Base-by-base conservation (phyloP, 1,140 invertebrate genomes). In the Octopus bimaculoides region DNA sequence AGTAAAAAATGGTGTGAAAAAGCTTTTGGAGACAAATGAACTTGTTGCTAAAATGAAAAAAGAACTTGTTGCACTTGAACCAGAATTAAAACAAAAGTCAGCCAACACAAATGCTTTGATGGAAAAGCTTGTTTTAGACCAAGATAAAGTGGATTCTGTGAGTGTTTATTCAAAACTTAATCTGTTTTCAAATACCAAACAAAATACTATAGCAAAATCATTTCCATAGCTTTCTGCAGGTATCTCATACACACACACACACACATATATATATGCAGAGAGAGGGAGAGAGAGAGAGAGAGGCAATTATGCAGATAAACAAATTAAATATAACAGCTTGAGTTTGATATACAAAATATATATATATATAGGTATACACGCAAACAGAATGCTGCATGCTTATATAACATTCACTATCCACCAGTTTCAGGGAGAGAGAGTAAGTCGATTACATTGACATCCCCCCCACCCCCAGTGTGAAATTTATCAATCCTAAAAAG, bases 31-130 rank as follows among this genome's bases (percentile, higher is more conserved):
- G 81, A 91, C 90, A 9, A 91, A 91, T 80, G 87, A 87, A 54
- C 82, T 91, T 1, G 89, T 91, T 0, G 89, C 88, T 84, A 88
- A 87, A 54, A 91, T 91, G 90, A 87, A 91, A 86, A 85, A 86
- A 54, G 89, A 91, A 78, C 79, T 91, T 78, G 87, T 89, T 14
- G 90, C 87, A 17, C 82, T 91, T 75, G 89, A 90, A 81, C 90
- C 90, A 53, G 87, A 89, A 73, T 83, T 91, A 61, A 90, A 90
- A 81, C 85, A 90, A 82, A 90, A 89, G 79, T 90, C 89, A 2
- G 88, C 86, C 69, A 87, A 89, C 73, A 90, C 90, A 41, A 87
- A 89, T 54, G 83, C 78, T 20, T 81, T 91, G 52, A 91, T 91
- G 90, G 89, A 90, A 82, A 86, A 84, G 82, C 82, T 91, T 14